Percentiles rank a stretch among this genome's conserved stretches.
Evolutionary conservation across 2,888 invertebrate species (phyloP).

Genomic region (Aethes cnicana): DNA sequence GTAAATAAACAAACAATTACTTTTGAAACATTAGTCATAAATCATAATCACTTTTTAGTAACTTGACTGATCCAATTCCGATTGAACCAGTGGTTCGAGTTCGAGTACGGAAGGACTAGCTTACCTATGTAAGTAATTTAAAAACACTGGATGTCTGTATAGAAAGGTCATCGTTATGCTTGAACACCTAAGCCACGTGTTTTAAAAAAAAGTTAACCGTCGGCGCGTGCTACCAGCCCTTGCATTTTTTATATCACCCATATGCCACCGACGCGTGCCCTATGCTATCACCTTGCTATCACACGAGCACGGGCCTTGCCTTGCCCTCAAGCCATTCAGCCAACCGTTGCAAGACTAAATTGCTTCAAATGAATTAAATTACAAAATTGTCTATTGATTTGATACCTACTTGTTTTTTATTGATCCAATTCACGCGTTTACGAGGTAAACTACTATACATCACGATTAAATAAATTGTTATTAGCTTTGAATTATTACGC

Average conservation of each 20-base stretch:
- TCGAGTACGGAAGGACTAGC: too few relatives aligned
- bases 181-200: slow-evolving; percentile 25
- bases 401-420: slow-evolving; percentile 25
- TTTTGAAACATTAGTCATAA: too few relatives aligned
- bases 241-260: slow-evolving; percentile 60
- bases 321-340: slow-evolving; percentile 37
- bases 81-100: too few relatives aligned
- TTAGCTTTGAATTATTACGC: slow-evolving; percentile 8
- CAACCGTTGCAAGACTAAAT: slow-evolving; percentile 44
- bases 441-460: slow-evolving; percentile 39
- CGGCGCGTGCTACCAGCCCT: slow-evolving; percentile 57
- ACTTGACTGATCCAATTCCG: too few relatives aligned
- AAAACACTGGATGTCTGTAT: not conserved
- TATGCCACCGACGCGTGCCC: slow-evolving; percentile 75
- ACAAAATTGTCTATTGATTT: slow-evolving; percentile 1
- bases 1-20: too few relatives aligned
- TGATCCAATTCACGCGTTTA: slow-evolving; percentile 38
- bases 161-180: slow-evolving; percentile 12
- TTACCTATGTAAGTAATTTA: too few relatives aligned
- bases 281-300: too few relatives aligned
- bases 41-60: too few relatives aligned
- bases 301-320: slow-evolving; percentile 12
- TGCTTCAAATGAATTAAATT: slow-evolving; percentile 4
- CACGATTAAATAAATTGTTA: slow-evolving; percentile 18
- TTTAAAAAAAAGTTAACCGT: slow-evolving; percentile 49